Evolutionary conservation across 37 sponge, comb jelly and placozoan genomes (phyloP).

Genomic region (Mnemiopsis leidyi): DNA sequence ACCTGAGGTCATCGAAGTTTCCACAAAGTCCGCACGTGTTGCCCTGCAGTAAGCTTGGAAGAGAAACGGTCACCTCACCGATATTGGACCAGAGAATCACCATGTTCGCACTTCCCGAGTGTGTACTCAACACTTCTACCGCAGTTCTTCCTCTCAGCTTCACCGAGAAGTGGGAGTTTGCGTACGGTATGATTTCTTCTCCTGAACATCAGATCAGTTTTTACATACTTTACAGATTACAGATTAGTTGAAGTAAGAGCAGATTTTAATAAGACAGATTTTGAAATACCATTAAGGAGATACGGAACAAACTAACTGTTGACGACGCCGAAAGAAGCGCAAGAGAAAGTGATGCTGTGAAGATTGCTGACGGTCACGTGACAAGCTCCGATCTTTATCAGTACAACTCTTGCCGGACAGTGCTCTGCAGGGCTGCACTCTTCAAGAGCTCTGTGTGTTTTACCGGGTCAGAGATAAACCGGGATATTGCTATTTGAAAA

Average conservation of each 20-base stretch:
- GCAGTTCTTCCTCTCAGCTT: neutral
- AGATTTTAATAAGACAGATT: too few relatives aligned
- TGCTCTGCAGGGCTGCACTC: neutral
- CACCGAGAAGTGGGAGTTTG: neutral
- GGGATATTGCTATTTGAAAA: too few relatives aligned
- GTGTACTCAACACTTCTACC: neutral
- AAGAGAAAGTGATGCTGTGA: neutral
- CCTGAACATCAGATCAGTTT: too few relatives aligned
- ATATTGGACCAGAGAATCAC: neutral
- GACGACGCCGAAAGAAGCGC: neutral
- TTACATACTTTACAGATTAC: too few relatives aligned
- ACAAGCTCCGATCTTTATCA: neutral
- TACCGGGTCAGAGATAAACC: too few relatives aligned
- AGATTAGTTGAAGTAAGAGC: too few relatives aligned
- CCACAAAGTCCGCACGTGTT: conserved; percentile 65
- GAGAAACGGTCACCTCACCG: neutral
- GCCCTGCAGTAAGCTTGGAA: neutral
- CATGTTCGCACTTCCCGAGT: neutral
- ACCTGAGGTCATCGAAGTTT: conserved; percentile 47
- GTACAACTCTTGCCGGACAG: neutral
- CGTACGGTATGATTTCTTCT: neutral
- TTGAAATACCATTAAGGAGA: too few relatives aligned
- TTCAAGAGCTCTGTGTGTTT: neutral
- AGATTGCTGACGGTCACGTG: conserved; percentile 20
- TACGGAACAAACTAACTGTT: too few relatives aligned